Conservation (phyloP, 2,888 invertebrate genomes). For the Steinernema carpocapsae region DNA sequence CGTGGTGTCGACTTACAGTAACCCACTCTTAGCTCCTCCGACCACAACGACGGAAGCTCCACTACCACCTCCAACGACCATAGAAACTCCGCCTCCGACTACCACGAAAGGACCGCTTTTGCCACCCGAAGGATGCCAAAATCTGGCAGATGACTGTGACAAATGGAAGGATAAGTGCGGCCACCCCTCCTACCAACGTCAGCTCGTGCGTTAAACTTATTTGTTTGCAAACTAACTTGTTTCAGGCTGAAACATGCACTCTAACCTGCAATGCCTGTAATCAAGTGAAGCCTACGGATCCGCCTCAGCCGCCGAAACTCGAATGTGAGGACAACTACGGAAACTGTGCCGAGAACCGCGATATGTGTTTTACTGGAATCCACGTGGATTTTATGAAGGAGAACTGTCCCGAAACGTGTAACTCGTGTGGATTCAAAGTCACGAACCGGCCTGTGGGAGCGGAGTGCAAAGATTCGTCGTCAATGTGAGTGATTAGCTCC, state of each 20-base stretch:
- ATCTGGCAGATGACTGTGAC: background rate
- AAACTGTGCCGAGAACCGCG: background rate
- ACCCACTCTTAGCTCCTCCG: background rate
- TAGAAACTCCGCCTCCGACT: background rate
- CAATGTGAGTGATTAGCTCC: background rate
- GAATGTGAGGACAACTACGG: slow-evolving; percentile 12
- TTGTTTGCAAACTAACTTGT: too few species aligned
- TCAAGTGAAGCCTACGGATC: background rate
- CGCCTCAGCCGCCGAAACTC: background rate
- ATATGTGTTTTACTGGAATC: background rate
- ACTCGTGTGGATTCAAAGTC: slow-evolving; percentile 8
- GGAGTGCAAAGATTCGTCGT: background rate
- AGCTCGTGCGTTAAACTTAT: background rate
- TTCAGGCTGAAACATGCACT: background rate
- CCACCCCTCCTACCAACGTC: background rate
- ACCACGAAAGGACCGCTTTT: background rate
- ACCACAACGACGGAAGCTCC: background rate
- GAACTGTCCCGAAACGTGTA: slow-evolving; percentile 4
- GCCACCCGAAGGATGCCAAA: background rate
- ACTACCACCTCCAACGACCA: background rate
- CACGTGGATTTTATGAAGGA: background rate
- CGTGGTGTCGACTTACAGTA: too few species aligned
- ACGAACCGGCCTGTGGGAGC: background rate
- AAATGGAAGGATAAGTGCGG: background rate
- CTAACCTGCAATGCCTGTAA: slow-evolving; percentile 1